Conservation (phyloP, 23 tunicate genomes). For the Trididemnum nubilum region DNA sequence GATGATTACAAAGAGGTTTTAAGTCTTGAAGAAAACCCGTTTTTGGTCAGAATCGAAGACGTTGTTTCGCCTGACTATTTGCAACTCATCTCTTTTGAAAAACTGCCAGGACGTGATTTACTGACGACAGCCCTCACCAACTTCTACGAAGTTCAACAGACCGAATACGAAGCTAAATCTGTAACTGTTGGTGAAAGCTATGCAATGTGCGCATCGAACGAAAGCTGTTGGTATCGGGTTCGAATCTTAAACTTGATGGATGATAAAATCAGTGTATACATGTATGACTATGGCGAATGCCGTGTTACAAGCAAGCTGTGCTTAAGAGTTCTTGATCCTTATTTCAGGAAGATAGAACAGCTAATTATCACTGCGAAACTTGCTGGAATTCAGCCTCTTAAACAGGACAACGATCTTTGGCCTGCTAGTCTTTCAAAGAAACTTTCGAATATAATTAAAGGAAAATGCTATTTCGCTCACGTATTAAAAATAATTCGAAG, state of each 20-base stretch:
- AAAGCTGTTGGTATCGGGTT: constrained; percentile 36
- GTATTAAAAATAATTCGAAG: constrained; percentile 5
- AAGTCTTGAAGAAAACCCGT: constrained; percentile 20
- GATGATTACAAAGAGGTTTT: constrained; percentile 6
- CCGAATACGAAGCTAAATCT: neutral
- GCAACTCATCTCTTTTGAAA: constrained; percentile 33
- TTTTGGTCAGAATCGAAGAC: constrained; percentile 33
- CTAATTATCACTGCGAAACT: constrained; percentile 25
- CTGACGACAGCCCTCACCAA: constrained; percentile 15
- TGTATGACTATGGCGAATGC: constrained; percentile 51
- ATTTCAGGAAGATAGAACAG: constrained; percentile 9
- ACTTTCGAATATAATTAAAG: constrained; percentile 1
- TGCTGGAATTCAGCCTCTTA: constrained; percentile 51
- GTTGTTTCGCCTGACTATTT: constrained; percentile 30
- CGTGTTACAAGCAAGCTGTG: neutral
- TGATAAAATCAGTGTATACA: constrained; percentile 32
- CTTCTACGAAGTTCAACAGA: constrained; percentile 1
- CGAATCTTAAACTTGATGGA: constrained; percentile 11
- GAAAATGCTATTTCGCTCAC: constrained; percentile 32
- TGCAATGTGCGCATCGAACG: constrained; percentile 12
- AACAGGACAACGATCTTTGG: constrained; percentile 13
- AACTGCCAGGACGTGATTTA: constrained; percentile 17
- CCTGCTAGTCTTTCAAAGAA: neutral
- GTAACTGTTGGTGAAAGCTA: constrained; percentile 7
- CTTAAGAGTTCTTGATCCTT: neutral